Base-by-base conservation (phyloP, 2,113 vertebrate genomes). In the Oostethus manadensis region DNA sequence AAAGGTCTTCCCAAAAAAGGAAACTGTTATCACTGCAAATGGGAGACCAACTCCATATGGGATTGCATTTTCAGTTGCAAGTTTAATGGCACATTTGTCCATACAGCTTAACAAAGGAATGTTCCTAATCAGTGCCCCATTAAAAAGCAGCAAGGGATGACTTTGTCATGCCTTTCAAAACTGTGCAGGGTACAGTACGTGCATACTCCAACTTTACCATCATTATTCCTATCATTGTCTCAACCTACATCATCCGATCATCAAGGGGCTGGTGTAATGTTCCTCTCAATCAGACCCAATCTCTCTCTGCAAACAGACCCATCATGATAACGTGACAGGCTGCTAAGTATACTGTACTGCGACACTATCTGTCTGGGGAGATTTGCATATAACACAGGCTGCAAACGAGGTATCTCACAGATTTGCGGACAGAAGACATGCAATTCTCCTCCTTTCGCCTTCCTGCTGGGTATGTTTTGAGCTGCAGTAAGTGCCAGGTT, bases 371-470 rank as follows among this genome's bases (percentile, higher is more conserved):
- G 71, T 81, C 73, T 66, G 59, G 46, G 22, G 70, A 60, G 67
- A 84, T 84, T 84, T 82, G 58, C 58, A 70, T 72, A 66, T 73
- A 78, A 74, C 55, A 71, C 68, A 51, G 71, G 60, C 68, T 73
- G 67, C 59, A 80, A 81, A 82, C 74, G 63, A 83, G 74, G 60
- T 23, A 35, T 79, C 69, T 78, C 55, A 76, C 70, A 80, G 68
- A 70, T 59, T 56, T 0, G 58, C 48, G 66, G 62, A 66, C 58
- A 56, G 60, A 66, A 11, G 14, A 62, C 53, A 84, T 77, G 76
- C 81, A 17, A 10, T 8, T 22, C 75, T 76, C 54, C 43, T 76
- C 56, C 20, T 44, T 54, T 45, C 58, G 71, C 62, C 62, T 59
- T 62, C 58, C 56, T 73, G 65, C 68, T 70, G 66, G 66, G 40